Percentiles rank a stretch among this genome's conserved stretches.
These are phyloP conservation scores for Drosophila macrospina DNA, from an alignment of 2,888 invertebrate genomes.

Conservation along the genomic window DNA sequence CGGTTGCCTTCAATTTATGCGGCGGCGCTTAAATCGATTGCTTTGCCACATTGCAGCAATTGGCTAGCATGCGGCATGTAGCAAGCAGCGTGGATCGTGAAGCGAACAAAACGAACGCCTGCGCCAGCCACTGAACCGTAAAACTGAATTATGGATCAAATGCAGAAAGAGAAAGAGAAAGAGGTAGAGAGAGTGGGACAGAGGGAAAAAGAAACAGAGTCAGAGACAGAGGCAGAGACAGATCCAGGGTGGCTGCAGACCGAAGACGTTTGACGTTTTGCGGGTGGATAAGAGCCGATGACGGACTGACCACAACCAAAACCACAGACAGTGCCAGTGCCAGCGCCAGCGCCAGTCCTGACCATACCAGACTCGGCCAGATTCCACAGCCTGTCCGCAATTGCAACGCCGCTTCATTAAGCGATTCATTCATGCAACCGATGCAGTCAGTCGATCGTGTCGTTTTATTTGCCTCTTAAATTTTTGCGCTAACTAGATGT, in stretches of 20 bases:
- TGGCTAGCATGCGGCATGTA: constrained; percentile 53
- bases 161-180: constrained; percentile 7
- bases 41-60: constrained; percentile 80
- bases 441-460: constrained; percentile 62
- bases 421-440: constrained; percentile 77
- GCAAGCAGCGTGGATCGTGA: constrained; percentile 16
- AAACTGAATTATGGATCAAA: constrained; percentile 75
- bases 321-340: constrained; percentile 30
- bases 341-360: constrained; percentile 25
- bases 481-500: constrained; percentile 78
- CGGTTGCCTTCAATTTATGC: constrained; percentile 76
- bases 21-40: constrained; percentile 82
- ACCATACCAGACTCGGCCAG: constrained; percentile 17
- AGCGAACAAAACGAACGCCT: constrained; percentile 34
- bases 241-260: constrained; percentile 7
- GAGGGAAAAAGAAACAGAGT: not conserved
- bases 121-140: constrained; percentile 71
- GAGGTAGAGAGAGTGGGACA: not conserved
- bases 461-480: constrained; percentile 78
- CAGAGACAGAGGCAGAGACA: not conserved
- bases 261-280: constrained; percentile 62
- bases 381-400: constrained; percentile 21
- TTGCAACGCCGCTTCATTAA: constrained; percentile 71
- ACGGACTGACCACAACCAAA: constrained; percentile 67
- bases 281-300: constrained; percentile 71